Evolutionary conservation across 2,888 invertebrate species (phyloP).

Genomic region (Bellardia pandia): DNA sequence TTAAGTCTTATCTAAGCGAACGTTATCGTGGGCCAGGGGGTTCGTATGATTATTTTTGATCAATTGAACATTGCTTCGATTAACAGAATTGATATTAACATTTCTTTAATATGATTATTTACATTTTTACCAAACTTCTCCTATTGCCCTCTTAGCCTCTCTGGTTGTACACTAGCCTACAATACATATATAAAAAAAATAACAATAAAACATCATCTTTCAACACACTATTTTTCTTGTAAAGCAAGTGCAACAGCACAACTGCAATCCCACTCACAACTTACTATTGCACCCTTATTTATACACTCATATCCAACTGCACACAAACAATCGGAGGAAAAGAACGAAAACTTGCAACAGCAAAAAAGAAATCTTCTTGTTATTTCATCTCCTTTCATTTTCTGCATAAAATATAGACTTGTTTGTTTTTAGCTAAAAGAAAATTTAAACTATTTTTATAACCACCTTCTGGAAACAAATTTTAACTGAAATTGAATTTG

Average conservation of each 20-base stretch:
- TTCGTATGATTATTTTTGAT: no score
- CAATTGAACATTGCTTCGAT: no score
- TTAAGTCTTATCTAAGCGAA: no score
- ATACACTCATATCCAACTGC: not conserved
- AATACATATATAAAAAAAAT: not conserved
- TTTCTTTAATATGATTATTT: not conserved
- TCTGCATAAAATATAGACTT: constrained; percentile 47
- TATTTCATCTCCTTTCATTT: not conserved
- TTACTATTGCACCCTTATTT: constrained; percentile 1
- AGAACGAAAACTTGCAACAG: not conserved
- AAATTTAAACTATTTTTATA: constrained; percentile 16
- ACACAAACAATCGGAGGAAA: not conserved
- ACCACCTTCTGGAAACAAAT: not conserved
- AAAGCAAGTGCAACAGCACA: constrained; percentile 38
- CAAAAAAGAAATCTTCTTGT: constrained; percentile 29
- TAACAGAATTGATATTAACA: no score
- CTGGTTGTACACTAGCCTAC: not conserved
- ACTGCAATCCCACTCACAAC: not conserved
- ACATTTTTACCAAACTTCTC: not conserved
- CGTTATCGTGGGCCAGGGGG: no score
- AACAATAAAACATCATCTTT: constrained; percentile 54
- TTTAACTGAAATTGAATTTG: not conserved
- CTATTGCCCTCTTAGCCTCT: not conserved
- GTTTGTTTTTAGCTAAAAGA: constrained; percentile 35
- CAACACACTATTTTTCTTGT: constrained; percentile 41